Evolutionary conservation across 2,797 vertebrate species (phyloP), one percentile per base, ranked within the genome.

Genomic region (Odontamblyopus lacepedii): DNA sequence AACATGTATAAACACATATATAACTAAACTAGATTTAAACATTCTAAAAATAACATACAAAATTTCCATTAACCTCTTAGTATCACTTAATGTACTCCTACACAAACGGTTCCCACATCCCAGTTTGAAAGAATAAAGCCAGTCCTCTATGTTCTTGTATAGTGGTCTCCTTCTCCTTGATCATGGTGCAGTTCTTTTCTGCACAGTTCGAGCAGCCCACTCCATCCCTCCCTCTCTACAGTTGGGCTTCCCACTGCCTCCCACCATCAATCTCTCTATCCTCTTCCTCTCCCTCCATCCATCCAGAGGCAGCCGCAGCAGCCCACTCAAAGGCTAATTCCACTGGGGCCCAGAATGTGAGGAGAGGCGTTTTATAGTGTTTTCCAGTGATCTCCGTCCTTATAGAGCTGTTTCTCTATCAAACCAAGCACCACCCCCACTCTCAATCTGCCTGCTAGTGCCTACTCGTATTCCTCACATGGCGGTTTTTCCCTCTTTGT

Each of bases 241-340:
- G 83, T 76, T 53, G 73, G 84, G 84, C 89, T 88, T 87, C 89
- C 85, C 83, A 84, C 87, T 78, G 76, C 78, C 77, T 86, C 84
- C 77, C 84, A 86, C 73, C 72, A 86, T 88, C 83, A 78, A 83
- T 88, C 82, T 87, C 86, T 71, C 75, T 27, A 11, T 74, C 63
- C 79, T 79, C 74, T 82, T 82, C 59, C 30, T 38, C 59, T 80
- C 82, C 80, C 77, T 84, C 53, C 48, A 82, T 85, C 83, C 76
- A 56, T 63, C 61, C 61, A 63, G 61, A 63, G 30, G 61, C 61
- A 63, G 61, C 32, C 61, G 74, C 63, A 48, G 74, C 85, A 81
- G 82, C 87, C 88, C 89, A 90, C 88, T 91, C 90, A 87, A 85
- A 88, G 82, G 83, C 84, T 89, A 83, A 90, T 87, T 90, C 85